Base-by-base conservation (phyloP, 2,888 invertebrate genomes). In the Cantharis rustica region DNA sequence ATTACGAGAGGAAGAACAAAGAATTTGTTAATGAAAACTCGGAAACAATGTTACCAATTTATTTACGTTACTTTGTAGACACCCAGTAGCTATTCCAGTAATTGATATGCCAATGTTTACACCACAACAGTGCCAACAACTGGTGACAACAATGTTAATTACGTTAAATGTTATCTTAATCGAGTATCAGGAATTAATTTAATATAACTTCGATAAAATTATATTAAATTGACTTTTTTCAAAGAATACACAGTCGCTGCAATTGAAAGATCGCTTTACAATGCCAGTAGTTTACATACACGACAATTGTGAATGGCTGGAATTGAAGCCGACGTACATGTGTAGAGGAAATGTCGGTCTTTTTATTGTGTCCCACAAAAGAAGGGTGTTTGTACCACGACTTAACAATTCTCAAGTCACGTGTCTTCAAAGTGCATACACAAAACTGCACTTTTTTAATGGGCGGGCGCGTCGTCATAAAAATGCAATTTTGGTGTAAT, bases 341-440 rank as follows among this genome's bases (percentile, higher is more conserved):
- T 80, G 81, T 81, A 82, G 77, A 73, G 82, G 79, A 80, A 81
- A 66, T 66, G 81, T 79, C 72, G 79, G 75, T 76, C 77, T 82
- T 81, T 82, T 82, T 82, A 82, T 83, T 81, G 80, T 78, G 79
- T 77, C 75, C 73, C 72, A 71, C 74, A 68, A 69, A 80, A 80
- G 80, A 82, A 81, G 81, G 83, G 82, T 77, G 81, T 82, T 81
- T 79, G 79, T 73, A 79, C 75, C 80, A 78, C 82, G 80, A 78
- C n/a, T 68, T 76, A 72, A 77, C 80, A 81, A 82, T 82, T 74
- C 80, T 72, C 26, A 64, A 79, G 82, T 78, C 84, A 82, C 84
- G 84, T 83, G 84, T 72, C 80, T 17, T 75, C 71, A 71, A 75
- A 77, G 79, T 79, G 77, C 64, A 66, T 66, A 80, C 81, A 75